A percentile compares a stretch with the other conserved stretches of the same genome.
These are phyloP conservation scores for Palythoa heliodiscus DNA, from an alignment of 92 coral and sea anemone genomes.

Conservation along the genomic window DNA sequence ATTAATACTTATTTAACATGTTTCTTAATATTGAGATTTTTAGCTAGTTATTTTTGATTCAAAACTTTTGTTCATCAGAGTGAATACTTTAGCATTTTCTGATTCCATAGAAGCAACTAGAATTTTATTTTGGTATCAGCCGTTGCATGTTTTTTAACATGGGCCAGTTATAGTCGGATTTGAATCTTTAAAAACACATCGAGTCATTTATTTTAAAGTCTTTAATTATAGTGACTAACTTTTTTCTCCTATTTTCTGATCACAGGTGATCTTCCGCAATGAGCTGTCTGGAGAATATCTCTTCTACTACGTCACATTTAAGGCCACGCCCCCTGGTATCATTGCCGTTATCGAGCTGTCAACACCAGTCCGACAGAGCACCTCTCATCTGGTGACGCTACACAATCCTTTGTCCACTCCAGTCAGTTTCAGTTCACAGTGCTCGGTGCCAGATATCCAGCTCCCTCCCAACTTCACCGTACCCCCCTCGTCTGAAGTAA, in stretches of 20 bases:
- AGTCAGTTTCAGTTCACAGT: slow-evolving; percentile 88
- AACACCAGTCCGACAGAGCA: slow-evolving; percentile 94
- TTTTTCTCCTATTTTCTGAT: neutral
- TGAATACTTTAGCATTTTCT: too few relatives aligned
- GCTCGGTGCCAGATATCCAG: slow-evolving; percentile 86
- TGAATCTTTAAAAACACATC: neutral
- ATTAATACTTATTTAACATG: too few relatives aligned
- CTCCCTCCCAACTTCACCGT: slow-evolving; percentile 95
- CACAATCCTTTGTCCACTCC: slow-evolving; percentile 93
- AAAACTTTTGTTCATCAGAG: too few relatives aligned
- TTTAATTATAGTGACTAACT: neutral
- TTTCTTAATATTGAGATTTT: too few relatives aligned
- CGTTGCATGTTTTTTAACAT: too few relatives aligned
- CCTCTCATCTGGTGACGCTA: slow-evolving; percentile 91
- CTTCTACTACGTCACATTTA: slow-evolving; percentile 94
- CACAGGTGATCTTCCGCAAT: slow-evolving; percentile 88
- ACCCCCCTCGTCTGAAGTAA: slow-evolving; percentile 93
- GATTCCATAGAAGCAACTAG: too few relatives aligned
- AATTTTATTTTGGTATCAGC: too few relatives aligned
- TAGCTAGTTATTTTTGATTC: too few relatives aligned
- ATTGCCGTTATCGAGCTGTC: slow-evolving; percentile 91
- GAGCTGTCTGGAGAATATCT: slow-evolving; percentile 84
- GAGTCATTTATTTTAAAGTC: neutral
- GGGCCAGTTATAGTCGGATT: too few relatives aligned
- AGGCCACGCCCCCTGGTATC: slow-evolving; percentile 94